Evolutionary conservation across 37 sponge, comb jelly and placozoan genomes (phyloP).

Genomic region (Haliclona indistincta): DNA sequence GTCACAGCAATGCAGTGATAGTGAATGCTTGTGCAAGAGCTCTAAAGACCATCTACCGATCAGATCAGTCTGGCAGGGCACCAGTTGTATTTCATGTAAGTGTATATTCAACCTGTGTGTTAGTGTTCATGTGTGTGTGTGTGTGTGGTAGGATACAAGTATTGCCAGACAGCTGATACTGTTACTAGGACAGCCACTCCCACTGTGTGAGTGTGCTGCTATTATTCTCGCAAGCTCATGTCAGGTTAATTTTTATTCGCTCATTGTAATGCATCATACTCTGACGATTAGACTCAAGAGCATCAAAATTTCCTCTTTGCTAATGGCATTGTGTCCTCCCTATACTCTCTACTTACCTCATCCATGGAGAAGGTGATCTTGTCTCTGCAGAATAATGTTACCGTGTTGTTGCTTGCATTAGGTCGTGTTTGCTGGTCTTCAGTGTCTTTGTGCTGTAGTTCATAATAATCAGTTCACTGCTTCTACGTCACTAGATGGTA

Average conservation of each 20-base stretch:
- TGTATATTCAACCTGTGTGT: too few species aligned
- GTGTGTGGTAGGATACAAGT: constrained; percentile 15
- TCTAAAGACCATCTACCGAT: constrained; percentile 46
- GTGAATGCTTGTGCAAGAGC: constrained; percentile 46
- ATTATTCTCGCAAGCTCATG: constrained; percentile 39
- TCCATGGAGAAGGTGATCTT: too few species aligned
- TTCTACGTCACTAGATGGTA: neutral
- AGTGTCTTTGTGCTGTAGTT: constrained; percentile 26
- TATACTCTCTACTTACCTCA: too few species aligned
- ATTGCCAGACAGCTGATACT: constrained; percentile 17
- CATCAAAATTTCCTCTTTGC: too few species aligned
- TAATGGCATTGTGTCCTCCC: too few species aligned
- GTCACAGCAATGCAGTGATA: constrained; percentile 2
- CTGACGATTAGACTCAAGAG: too few species aligned
- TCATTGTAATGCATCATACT: too few species aligned
- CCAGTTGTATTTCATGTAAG: too few species aligned
- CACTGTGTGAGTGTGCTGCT: constrained; percentile 32
- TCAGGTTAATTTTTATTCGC: too few species aligned
- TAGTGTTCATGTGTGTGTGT: too few species aligned
- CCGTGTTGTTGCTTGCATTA: too few species aligned
- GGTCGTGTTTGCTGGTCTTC: constrained; percentile 27
- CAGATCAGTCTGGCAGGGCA: constrained; percentile 9
- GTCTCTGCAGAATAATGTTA: too few species aligned
- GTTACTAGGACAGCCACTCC: constrained; percentile 18
- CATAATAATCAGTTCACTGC: constrained; percentile 11